phyloP scores from a whole-genome alignment of 2,888 invertebrate genomes.

The Noctua janthe region DNA sequence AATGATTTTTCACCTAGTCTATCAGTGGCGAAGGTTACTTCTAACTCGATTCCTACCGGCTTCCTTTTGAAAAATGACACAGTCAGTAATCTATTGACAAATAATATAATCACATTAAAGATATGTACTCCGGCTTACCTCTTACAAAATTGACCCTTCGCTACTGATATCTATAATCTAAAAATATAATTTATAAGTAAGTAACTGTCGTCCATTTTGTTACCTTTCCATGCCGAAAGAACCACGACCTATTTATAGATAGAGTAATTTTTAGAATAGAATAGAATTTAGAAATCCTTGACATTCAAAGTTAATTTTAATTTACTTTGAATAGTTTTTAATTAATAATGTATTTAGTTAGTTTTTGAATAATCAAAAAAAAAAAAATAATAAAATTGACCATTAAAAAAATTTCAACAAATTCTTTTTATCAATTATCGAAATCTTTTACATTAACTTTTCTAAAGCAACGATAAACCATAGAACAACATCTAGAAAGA shows the following conservation, averaged over 20 bases:
- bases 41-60: too few species aligned
- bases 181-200: not conserved
- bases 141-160: too few species aligned
- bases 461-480: not conserved
- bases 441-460: not conserved
- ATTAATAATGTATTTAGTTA: too few species aligned
- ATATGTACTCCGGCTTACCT: too few species aligned
- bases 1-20: too few species aligned
- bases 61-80: too few species aligned
- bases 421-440: not conserved
- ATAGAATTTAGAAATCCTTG: not conserved
- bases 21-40: too few species aligned
- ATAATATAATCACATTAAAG: too few species aligned
- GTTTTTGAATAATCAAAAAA: too few species aligned
- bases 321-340: not conserved
- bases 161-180: not conserved
- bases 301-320: not conserved
- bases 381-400: too few species aligned
- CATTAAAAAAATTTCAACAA: too few species aligned
- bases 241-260: not conserved
- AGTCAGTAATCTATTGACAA: too few species aligned
- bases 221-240: not conserved
- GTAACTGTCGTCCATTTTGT: not conserved
- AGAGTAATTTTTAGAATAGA: not conserved
- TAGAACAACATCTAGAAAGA: not conserved